Conservation (phyloP, 1,140 invertebrate genomes). For the Drosophila simulans region DNA sequence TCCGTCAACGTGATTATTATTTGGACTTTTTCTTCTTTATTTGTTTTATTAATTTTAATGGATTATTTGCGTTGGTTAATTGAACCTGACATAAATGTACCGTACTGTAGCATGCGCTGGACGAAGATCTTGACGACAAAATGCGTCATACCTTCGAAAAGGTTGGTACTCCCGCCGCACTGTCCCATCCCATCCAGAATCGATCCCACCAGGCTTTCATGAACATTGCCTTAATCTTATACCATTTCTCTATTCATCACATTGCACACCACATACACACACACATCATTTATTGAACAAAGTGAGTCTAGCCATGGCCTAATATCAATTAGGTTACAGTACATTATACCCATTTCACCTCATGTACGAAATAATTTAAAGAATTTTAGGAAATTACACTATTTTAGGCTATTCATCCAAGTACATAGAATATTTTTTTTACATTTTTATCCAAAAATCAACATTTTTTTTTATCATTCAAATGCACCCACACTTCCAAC, state of each 20-base stretch:
- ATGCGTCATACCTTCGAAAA: slow-evolving; percentile 88
- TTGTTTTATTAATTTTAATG: slow-evolving; percentile 5
- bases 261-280: background rate
- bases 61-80: slow-evolving; percentile 17
- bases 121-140: slow-evolving; percentile 84
- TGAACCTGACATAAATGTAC: slow-evolving; percentile 55
- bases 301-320: background rate
- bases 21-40: background rate
- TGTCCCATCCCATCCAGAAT: background rate
- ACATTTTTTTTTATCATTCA: too few species aligned
- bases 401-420: background rate
- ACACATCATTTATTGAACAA: background rate
- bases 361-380: too few species aligned
- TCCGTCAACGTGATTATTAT: background rate
- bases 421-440: too few species aligned
- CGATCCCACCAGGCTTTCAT: background rate
- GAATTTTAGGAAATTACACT: too few species aligned
- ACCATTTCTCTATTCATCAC: slow-evolving; percentile 3
- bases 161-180: slow-evolving; percentile 85
- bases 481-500: background rate
- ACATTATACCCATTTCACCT: background rate
- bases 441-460: too few species aligned
- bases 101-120: slow-evolving; percentile 72
- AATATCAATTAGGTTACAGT: background rate
- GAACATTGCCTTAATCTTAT: background rate